Evolutionary conservation across 2,888 invertebrate genomes (phyloP).

Genomic region (Noctua janthe): DNA sequence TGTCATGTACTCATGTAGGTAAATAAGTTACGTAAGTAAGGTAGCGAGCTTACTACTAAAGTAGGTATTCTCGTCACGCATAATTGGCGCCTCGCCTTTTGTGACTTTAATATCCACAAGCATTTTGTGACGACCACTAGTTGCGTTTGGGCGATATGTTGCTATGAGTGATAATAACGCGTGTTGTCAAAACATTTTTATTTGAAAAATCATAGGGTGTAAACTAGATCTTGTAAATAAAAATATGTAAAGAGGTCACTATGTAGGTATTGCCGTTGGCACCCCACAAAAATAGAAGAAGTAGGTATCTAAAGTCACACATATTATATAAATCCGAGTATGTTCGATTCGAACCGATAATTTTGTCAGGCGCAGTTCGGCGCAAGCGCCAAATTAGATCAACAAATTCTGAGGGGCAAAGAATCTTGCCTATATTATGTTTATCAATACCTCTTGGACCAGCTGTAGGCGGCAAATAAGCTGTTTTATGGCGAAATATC

Average conservation of each 20-base stretch:
- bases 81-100: conserved; percentile 5
- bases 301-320: neutral
- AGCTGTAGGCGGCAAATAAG: neutral
- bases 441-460: neutral
- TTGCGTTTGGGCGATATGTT: conserved; percentile 6
- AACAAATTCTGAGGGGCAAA: neutral
- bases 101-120: neutral
- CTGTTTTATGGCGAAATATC: neutral
- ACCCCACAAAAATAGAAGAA: neutral
- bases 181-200: neutral
- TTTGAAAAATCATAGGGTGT: neutral
- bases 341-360: neutral
- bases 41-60: neutral
- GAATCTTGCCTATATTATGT: neutral
- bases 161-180: neutral
- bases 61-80: neutral
- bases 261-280: neutral
- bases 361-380: neutral
- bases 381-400: neutral
- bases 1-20: conserved; percentile 8
- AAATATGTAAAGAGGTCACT: neutral
- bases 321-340: neutral
- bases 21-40: neutral
- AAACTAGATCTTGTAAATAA: neutral
- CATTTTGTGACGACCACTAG: neutral